phyloP scores from a whole-genome alignment of 2,888 invertebrate genomes.

The Parapristionchus giblindavisi region DNA sequence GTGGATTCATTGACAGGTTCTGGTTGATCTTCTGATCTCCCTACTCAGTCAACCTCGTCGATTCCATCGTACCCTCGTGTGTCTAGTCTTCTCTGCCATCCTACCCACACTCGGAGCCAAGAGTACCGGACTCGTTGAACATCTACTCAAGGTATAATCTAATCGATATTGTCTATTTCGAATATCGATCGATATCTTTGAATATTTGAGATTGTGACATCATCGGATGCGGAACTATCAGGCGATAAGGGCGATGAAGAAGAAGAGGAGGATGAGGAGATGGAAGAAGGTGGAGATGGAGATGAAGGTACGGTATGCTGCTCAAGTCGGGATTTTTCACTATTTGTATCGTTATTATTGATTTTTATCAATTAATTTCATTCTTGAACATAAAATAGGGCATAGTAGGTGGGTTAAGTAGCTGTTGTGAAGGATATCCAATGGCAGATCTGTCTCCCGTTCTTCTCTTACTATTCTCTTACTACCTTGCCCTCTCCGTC shows the following conservation, averaged over 20 bases:
- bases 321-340: no score
- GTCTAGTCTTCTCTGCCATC: conserved; percentile 46
- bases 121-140: no score
- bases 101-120: no score
- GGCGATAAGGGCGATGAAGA: conserved; percentile 45
- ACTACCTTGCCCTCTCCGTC: no score
- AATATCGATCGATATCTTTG: no score
- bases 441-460: no score
- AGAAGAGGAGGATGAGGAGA: conserved; percentile 37
- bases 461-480: no score
- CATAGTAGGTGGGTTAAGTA: no score
- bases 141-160: conserved; percentile 50
- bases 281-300: conserved; percentile 10
- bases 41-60: conserved; percentile 27
- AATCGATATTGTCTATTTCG: no score
- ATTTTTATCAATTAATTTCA: background rate
- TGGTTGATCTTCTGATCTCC: conserved; percentile 53
- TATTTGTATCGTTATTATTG: background rate
- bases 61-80: conserved; percentile 37
- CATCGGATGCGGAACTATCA: conserved; percentile 45
- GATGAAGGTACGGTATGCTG: background rate
- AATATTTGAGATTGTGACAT: conserved; percentile 40
- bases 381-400: no score
- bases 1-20: no score
- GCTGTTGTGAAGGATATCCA: no score